A percentile compares a stretch with the other conserved stretches of the same genome.
Evolutionary conservation across 1,140 invertebrate species (phyloP).

Genomic region (Heliconius hewitsoni): DNA sequence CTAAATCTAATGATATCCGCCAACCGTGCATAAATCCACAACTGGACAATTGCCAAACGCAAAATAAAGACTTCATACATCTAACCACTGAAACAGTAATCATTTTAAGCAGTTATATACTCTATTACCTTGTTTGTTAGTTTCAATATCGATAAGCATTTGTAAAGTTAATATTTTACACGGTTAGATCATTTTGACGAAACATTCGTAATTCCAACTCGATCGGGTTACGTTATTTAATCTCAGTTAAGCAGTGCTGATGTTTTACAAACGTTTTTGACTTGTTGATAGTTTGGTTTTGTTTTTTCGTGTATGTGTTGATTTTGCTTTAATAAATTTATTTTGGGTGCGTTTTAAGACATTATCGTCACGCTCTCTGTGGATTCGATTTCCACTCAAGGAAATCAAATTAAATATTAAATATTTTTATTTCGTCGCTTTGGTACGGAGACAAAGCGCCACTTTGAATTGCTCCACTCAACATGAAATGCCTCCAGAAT

Average conservation of each 20-base stretch:
- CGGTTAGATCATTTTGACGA: constrained; percentile 10
- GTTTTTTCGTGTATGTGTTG: not conserved
- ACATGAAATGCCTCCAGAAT: too few species aligned
- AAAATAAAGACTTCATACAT: constrained; percentile 23
- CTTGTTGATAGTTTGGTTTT: not conserved
- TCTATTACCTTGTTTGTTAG: not conserved
- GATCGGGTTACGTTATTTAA: constrained; percentile 21
- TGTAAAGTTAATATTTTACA: not conserved
- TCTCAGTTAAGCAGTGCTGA: constrained; percentile 27
- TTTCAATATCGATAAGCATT: not conserved
- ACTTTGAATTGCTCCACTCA: too few species aligned
- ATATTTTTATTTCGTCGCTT: too few species aligned
- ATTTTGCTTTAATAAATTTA: too few species aligned
- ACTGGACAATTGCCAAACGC: constrained; percentile 54
- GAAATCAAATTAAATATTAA: too few species aligned
- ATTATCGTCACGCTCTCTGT: too few species aligned
- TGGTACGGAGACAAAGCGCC: too few species aligned
- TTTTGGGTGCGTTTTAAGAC: too few species aligned
- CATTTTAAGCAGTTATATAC: constrained; percentile 9
- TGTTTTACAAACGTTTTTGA: constrained; percentile 21
- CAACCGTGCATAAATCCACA: constrained; percentile 54
- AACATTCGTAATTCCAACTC: constrained; percentile 1
- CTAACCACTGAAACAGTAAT: not conserved
- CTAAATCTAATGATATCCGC: constrained; percentile 61
- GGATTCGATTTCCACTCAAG: too few species aligned